Percentiles rank a stretch among this genome's conserved stretches.
These are phyloP conservation scores for Pungitius pungitius DNA, from an alignment of 2,113 vertebrate species.

Conservation along the genomic window DNA sequence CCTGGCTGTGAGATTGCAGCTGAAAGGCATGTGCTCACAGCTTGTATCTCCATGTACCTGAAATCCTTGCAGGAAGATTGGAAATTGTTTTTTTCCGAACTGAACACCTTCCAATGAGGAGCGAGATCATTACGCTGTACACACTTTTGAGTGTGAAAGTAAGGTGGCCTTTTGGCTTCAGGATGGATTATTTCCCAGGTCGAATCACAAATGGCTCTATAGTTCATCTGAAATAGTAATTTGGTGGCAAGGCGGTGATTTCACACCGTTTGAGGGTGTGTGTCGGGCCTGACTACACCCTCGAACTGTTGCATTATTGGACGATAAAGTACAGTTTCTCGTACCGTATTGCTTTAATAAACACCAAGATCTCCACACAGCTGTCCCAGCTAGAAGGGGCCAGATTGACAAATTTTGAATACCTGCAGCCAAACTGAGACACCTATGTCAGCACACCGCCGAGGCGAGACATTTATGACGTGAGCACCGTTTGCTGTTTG, in stretches of 20 bases:
- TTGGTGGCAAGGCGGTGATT: not conserved
- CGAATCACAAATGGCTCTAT: not conserved
- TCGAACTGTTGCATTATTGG: too few relatives aligned
- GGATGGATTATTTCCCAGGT: constrained; percentile 22
- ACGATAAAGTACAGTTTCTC: too few relatives aligned
- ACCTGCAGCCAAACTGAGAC: not conserved
- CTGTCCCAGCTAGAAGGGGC: too few relatives aligned
- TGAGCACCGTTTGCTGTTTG: not conserved
- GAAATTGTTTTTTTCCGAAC: constrained; percentile 3
- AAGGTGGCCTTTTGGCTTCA: not conserved
- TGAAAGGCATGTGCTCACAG: too few relatives aligned
- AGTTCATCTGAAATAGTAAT: not conserved
- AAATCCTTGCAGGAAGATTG: not conserved
- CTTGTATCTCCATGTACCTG: not conserved
- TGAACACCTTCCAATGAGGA: constrained; percentile 3
- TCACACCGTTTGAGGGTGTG: too few relatives aligned
- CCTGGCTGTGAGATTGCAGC: too few relatives aligned
- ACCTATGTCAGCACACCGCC: not conserved
- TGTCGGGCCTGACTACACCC: too few relatives aligned
- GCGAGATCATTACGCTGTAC: not conserved
- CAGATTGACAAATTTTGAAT: too few relatives aligned
- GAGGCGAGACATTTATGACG: not conserved
- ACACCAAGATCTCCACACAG: not conserved
- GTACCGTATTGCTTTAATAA: too few relatives aligned
- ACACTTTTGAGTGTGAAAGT: not conserved